Percentiles rank a stretch among this genome's conserved stretches.
Evolutionary conservation across 1,140 invertebrate genomes (phyloP).

Genomic region (Aleiodes sp.): DNA sequence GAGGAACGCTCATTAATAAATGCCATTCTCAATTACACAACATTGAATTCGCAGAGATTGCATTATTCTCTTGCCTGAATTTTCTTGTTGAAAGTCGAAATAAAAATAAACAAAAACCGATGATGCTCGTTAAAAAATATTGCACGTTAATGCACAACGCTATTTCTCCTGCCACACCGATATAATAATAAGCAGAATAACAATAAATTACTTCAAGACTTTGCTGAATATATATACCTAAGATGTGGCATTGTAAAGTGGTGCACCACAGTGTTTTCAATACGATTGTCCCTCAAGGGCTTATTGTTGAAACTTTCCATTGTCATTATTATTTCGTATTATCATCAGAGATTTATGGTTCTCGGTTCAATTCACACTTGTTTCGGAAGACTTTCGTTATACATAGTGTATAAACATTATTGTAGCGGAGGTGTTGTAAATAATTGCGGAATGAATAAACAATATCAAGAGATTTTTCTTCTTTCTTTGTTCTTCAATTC

Average conservation of each 20-base stretch:
- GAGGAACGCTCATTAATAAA: no score
- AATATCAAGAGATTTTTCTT: background rate
- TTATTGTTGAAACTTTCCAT: conserved; percentile 64
- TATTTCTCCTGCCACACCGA: background rate
- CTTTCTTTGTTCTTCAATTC: background rate
- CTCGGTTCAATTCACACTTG: conserved; percentile 47
- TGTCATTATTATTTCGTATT: conserved; percentile 62
- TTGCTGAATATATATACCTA: background rate
- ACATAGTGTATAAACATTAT: background rate
- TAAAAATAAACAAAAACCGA: background rate
- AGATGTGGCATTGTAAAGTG: conserved; percentile 48
- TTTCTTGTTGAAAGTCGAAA: background rate
- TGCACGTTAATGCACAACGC: background rate
- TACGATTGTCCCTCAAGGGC: conserved; percentile 57
- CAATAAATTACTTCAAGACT: conserved; percentile 9
- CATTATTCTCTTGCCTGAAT: background rate
- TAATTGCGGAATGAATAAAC: no score
- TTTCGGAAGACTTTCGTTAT: background rate
- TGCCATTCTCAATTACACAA: no score
- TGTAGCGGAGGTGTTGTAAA: background rate
- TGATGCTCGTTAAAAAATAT: conserved; percentile 9
- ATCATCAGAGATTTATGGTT: conserved; percentile 55
- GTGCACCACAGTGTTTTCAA: conserved; percentile 55
- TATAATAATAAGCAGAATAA: conserved; percentile 12
- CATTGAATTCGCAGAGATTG: background rate